These are phyloP conservation scores for Imbricaverruca yamaguchii DNA, from an alignment of 2,888 invertebrate genomes.

Conservation along the genomic window DNA sequence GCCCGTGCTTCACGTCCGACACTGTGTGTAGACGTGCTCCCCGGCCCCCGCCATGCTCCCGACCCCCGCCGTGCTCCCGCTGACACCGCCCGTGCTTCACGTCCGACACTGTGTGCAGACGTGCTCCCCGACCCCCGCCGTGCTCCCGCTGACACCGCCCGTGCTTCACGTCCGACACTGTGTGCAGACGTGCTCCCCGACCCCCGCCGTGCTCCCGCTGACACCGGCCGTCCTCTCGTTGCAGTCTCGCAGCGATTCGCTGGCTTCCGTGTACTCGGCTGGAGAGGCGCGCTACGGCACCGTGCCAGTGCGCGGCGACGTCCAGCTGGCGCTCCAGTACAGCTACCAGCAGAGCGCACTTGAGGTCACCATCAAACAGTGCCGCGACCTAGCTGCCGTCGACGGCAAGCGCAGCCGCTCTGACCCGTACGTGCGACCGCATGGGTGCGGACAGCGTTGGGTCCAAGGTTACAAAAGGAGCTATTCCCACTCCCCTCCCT, in stretches of 20 bases:
- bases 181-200: not conserved
- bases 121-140: no score
- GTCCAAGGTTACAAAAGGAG: no score
- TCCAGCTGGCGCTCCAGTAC: conserved; percentile 86
- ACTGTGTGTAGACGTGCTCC: no score
- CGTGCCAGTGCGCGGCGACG: conserved; percentile 81
- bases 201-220: not conserved
- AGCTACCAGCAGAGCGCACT: conserved; percentile 77
- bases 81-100: no score
- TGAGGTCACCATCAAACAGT: conserved; percentile 67
- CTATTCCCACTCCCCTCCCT: no score
- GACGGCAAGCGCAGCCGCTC: conserved; percentile 84
- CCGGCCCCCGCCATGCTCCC: no score
- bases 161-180: not conserved
- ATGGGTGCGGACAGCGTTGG: no score
- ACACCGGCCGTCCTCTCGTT: not conserved
- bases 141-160: not conserved
- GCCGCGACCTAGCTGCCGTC: conserved; percentile 83
- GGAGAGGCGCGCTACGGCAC: conserved; percentile 75
- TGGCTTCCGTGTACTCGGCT: conserved; percentile 94
- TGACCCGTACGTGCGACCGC: conserved; percentile 71
- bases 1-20: no score
- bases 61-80: no score
- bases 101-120: no score
- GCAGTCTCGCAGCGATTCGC: conserved; percentile 72